Base-by-base conservation (phyloP, 2,113 vertebrate species). In the Gorsachius goisagi region DNA sequence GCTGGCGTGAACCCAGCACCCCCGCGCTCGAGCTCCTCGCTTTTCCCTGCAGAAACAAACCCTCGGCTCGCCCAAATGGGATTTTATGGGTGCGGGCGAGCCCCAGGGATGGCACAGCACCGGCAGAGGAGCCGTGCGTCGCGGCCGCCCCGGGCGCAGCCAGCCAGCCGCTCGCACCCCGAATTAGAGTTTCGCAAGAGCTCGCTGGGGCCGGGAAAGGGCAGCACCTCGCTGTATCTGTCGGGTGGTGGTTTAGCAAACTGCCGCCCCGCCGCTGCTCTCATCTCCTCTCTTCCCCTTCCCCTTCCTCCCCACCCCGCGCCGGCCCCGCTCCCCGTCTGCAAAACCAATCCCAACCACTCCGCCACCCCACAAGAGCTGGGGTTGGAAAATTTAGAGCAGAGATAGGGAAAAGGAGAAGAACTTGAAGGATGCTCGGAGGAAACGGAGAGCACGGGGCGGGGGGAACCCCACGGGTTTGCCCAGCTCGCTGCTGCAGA, bases 1-100 rank as follows among this genome's bases (percentile, higher is more conserved):
- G 59, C 44, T 33, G 55, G 8, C 55, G 1, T 2, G 15, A 49
- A 23, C 50, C 50, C 26, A 6, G 49, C 56, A 22, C 17, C 1
- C 2, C 59, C 44, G 11, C 7, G 2, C 22, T 60, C 12, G 0
- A 4, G 2, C 10, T 26, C 45, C 47, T 52, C 6, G 0, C 27
- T 45, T 30, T 18, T 39, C 45, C 45, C 30, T 8, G 35, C 19
- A 7, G 32, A 23, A 27, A 30, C 35, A 35, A 63, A 41, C 21
- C 24, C 47, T 53, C 6, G 0, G 28, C 45, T 78, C 37, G 2
- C 33, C 32, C 44, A 21, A 15, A 35, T 16, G 13, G 53, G 44
- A 19, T 9, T 37, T 53, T 5, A n/a, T n/a, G 15, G 75, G 39
- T n/a, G 33, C 3, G 15, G 44, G 32, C 6, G 26, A 80, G 56